These are phyloP conservation scores for Epinotia ramella DNA, from an alignment of 2,888 invertebrate genomes.

Conservation along the genomic window DNA sequence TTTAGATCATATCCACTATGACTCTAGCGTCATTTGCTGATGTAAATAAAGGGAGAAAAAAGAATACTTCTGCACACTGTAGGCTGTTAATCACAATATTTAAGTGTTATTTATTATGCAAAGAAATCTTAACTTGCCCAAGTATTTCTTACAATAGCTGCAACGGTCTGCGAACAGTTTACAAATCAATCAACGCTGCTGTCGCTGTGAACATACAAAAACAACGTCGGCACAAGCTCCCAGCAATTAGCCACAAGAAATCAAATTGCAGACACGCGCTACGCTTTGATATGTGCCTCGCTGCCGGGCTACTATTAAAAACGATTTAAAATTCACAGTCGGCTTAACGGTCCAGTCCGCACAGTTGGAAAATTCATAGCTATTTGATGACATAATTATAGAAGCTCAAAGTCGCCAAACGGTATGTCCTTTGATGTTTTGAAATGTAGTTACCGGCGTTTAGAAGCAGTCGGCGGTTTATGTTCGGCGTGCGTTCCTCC, in stretches of 20 bases:
- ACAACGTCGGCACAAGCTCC: constrained; percentile 25
- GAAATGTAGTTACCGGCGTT: constrained; percentile 60
- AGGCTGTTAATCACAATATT: too few relatives aligned
- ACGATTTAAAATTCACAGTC: constrained; percentile 84
- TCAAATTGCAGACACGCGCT: constrained; percentile 67
- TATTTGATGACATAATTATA: constrained; percentile 77
- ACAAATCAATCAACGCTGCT: constrained; percentile 25
- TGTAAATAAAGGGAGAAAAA: too few relatives aligned
- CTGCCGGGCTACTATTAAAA: constrained; percentile 72
- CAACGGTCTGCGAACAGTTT: background rate
- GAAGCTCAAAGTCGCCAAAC: constrained; percentile 68
- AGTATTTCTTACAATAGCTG: background rate
- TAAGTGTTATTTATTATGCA: background rate
- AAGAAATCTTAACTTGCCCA: background rate
- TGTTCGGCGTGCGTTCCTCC: constrained; percentile 29
- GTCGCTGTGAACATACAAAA: constrained; percentile 20
- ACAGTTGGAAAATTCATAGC: constrained; percentile 65
- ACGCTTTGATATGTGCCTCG: constrained; percentile 66
- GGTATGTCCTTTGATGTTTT: constrained; percentile 70
- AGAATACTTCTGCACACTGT: too few relatives aligned
- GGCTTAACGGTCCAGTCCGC: constrained; percentile 69
- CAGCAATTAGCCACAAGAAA: constrained; percentile 43
- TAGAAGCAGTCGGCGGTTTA: constrained; percentile 47
- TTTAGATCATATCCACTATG: too few relatives aligned
- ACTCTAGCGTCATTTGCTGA: too few relatives aligned